These are phyloP conservation scores for Caenorhabditis afra DNA, from an alignment of 2,888 invertebrate genomes.

Conservation along the genomic window DNA sequence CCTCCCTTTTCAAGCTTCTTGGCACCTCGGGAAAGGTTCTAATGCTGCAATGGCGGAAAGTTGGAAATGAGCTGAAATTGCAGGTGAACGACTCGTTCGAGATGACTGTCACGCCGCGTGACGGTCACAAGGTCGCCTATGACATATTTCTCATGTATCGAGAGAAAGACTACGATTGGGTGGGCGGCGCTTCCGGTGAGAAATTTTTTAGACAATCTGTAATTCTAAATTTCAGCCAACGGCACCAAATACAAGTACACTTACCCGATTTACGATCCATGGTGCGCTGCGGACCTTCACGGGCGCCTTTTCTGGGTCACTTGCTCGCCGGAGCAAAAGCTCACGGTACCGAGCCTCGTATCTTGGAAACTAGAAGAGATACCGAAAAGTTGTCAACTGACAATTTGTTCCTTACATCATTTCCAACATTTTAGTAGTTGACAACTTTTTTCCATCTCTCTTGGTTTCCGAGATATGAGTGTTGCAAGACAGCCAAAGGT, in stretches of 20 bases:
- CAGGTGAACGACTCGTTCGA: constrained; percentile 55
- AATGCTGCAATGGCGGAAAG: neutral
- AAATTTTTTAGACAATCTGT: too few relatives aligned
- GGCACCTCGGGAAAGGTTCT: constrained; percentile 1
- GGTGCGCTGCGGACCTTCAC: constrained; percentile 57
- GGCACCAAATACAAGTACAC: constrained; percentile 58
- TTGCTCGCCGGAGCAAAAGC: constrained; percentile 48
- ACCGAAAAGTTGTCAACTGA: too few relatives aligned
- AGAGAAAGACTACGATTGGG: constrained; percentile 21
- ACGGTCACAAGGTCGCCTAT: constrained; percentile 9
- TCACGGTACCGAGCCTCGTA: too few relatives aligned
- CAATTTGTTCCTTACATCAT: too few relatives aligned
- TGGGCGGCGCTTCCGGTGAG: constrained; percentile 39
- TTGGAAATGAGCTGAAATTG: neutral
- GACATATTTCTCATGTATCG: constrained; percentile 61
- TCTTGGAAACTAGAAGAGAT: too few relatives aligned
- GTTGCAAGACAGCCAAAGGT: too few relatives aligned
- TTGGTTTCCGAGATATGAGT: too few relatives aligned
- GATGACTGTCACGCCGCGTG: constrained; percentile 37
- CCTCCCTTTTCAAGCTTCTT: neutral
- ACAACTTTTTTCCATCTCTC: too few relatives aligned
- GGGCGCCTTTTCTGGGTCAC: constrained; percentile 65
- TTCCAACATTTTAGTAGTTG: too few relatives aligned
- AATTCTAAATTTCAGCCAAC: constrained; percentile 46
- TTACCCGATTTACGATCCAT: constrained; percentile 59